Base-by-base conservation (phyloP, 2,113 vertebrate genomes). In the Rana temporaria region DNA sequence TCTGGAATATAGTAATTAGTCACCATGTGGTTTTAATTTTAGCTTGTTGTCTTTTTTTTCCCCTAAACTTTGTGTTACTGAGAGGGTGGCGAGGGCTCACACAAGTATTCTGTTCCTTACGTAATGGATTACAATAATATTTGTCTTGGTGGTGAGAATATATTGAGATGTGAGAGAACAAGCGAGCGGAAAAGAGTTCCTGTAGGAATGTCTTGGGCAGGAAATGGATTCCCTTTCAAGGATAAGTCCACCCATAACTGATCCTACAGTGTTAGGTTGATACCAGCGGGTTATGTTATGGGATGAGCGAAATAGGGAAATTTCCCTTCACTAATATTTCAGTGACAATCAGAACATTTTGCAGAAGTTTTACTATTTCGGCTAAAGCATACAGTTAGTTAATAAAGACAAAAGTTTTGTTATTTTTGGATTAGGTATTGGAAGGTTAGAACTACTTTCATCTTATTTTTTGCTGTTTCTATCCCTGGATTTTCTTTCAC, bases 1-100 rank as follows among this genome's bases (percentile, higher is more conserved):
- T 73, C 11, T 74, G 30, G 71, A 74, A 74, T 34, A 34, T 30
- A 5, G 30, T 34, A 74, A 74, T 74, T 74, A 74, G 55, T 20
- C 6, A 57, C 24, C 71, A 60, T 74, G 52, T 74, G 71, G 71
- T 60, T 60, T 60, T 34, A 56, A 74, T 74, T 60, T n/a, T n/a
- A 38, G 56, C 26, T 59, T 32, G 30, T 73, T 57, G 11, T 15
- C 22, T 32, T 63, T 63, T 19, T 56, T 15, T 26, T 32, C 24
- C 24, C 11, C 22, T 56, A 6, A 15, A 11, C 24, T 19, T 34
- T 60, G 30, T 16, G 56, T 60, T 59, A 15, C 18, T 19, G 32
- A 38, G 71, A 15, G 55, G 56, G 52, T 32, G 26, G 69, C 8
- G 60, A 63, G 60, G 60, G 60, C 60, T 63, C 60, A 24, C 60